Percentiles rank a stretch among this genome's conserved stretches.
Evolutionary conservation across 2,797 vertebrate species (phyloP).

Genomic region (Alauda arvensis): DNA sequence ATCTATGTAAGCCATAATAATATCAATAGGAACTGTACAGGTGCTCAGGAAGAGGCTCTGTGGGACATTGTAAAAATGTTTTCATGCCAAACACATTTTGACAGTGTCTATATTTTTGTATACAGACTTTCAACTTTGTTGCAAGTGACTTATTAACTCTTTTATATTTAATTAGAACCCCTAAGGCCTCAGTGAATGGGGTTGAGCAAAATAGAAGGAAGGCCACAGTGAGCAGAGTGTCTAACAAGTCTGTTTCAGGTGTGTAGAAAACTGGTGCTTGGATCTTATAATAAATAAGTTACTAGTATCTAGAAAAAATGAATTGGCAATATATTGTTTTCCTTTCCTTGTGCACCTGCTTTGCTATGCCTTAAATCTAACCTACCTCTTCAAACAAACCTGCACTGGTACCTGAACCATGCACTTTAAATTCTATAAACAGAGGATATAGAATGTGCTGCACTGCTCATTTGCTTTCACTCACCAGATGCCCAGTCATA

Average conservation of each 20-base stretch:
- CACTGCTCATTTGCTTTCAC: conserved; percentile 41
- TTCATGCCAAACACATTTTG: conserved; percentile 27
- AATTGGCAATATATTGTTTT: background rate
- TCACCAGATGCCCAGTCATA: background rate
- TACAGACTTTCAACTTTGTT: conserved; percentile 46
- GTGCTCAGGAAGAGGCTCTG: background rate
- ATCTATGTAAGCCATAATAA: background rate
- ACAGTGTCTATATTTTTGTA: conserved; percentile 47
- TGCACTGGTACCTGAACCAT: background rate
- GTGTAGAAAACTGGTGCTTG: conserved; percentile 68
- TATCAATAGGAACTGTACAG: background rate
- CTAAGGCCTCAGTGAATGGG: conserved; percentile 77
- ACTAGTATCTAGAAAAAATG: background rate
- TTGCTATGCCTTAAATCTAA: conserved; percentile 34
- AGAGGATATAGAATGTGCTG: background rate
- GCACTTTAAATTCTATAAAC: background rate
- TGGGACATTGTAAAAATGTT: background rate
- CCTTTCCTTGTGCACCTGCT: conserved; percentile 51
- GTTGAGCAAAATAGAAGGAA: conserved; percentile 78
- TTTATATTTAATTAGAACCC: conserved; percentile 79
- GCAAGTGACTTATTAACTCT: conserved; percentile 70
- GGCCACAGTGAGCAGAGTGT: conserved; percentile 74
- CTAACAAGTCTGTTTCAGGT: conserved; percentile 76
- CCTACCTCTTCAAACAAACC: background rate
- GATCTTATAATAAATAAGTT: conserved; percentile 41